Evolutionary conservation across 2,113 vertebrate species (phyloP), one percentile per base, ranked within the genome.

Genomic region (Megaleporinus macrocephalus): DNA sequence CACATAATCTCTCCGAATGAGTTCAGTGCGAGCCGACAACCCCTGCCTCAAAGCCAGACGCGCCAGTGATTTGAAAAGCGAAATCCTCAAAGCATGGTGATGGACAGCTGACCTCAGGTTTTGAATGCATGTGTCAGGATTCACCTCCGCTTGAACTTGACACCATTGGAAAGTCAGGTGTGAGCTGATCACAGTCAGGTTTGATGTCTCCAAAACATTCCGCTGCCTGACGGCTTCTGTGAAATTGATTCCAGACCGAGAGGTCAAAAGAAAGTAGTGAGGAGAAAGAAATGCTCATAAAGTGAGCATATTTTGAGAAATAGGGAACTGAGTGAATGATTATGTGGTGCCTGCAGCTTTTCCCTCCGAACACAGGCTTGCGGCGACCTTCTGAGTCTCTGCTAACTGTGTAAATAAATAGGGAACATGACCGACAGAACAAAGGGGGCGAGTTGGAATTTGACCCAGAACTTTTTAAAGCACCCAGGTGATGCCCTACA

Each of bases 101-200:
- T 22, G 33, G 33, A 70, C 36, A 5, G 33, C 36, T 44, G 33
- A 70, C 41, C 33, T 22, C 9, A 24, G 66, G 66, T 44, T 70
- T 24, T 20, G 33, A 68, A 68, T 36, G 30, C 6, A 68, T 68
- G 65, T 68, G 65, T 68, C 65, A 68, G 66, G n/a, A 70, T 41
- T 44, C 33, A 70, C 36, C 66, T 41, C 24, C n/a, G 66, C 41
- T 70, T 44, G 66, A 70, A 44, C 66, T 70, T 70, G 41, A 70
- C 24, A 24, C 10, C 41, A 36, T 13, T 70, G 41, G 36, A 41
- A 22, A 41, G 33, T 44, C 18, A 70, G 66, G 66, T 70, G 66
- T n/a, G 41, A n/a, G 33, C 36, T 27, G 66, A 70, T 70, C 33
- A 41, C 66, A 70, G 66, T 22, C 27, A 68, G 24, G 44, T 41